These are phyloP conservation scores for Lithophane semibrunnea DNA, from an alignment of 2,888 invertebrate genomes.

Conservation along the genomic window DNA sequence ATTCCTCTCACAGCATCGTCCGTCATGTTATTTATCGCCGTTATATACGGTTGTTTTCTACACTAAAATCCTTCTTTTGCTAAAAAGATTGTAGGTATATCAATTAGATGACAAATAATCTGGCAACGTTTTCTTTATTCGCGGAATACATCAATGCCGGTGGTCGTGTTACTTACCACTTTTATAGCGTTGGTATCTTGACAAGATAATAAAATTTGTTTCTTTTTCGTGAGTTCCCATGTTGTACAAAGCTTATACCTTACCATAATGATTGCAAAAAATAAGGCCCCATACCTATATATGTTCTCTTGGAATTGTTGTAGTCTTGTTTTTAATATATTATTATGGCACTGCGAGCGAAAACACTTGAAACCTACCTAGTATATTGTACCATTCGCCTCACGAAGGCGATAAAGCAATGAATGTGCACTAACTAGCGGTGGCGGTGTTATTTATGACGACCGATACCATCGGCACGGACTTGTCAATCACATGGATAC, in stretches of 20 bases:
- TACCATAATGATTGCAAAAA: conserved; percentile 63
- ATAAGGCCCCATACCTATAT: conserved; percentile 38
- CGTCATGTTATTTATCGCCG: conserved; percentile 36
- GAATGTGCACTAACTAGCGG: conserved; percentile 89
- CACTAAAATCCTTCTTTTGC: conserved; percentile 55
- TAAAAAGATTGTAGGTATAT: conserved; percentile 60
- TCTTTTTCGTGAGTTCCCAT: conserved; percentile 68
- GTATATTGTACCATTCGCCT: conserved; percentile 61
- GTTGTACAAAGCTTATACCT: conserved; percentile 41
- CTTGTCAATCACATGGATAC: conserved; percentile 87
- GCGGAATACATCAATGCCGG: conserved; percentile 69
- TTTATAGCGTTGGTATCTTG: conserved; percentile 64
- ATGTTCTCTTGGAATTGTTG: conserved; percentile 53
- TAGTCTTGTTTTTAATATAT: conserved; percentile 53
- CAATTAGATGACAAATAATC: conserved; percentile 66
- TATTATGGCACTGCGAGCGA: conserved; percentile 49
- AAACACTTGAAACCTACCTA: conserved; percentile 56
- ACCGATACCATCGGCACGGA: conserved; percentile 87
- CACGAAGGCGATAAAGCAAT: conserved; percentile 78
- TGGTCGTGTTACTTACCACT: conserved; percentile 68
- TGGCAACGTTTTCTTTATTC: conserved; percentile 67
- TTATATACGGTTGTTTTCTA: conserved; percentile 50
- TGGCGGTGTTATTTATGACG: conserved; percentile 88
- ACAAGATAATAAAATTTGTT: conserved; percentile 66
- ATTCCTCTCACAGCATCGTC: conserved; percentile 38